Conservation (phyloP, 2,888 invertebrate genomes). For the Rhyacophila evoluta region DNA sequence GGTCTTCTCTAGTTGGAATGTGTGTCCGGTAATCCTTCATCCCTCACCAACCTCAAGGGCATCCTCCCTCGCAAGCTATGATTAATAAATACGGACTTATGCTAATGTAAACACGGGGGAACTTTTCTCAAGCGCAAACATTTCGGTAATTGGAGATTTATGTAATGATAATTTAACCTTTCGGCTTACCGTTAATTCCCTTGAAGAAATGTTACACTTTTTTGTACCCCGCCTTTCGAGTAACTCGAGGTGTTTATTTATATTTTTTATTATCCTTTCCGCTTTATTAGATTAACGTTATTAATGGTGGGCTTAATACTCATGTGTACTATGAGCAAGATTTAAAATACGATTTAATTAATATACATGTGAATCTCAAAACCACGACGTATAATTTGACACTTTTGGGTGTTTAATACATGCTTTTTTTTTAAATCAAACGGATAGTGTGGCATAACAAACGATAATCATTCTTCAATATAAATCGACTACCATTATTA, state of each 20-base stretch:
- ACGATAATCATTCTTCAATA: too few relatives aligned
- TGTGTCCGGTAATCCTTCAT: neutral
- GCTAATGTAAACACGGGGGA: slow-evolving; percentile 1
- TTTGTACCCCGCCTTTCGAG: neutral
- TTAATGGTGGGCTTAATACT: neutral
- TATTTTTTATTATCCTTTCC: neutral
- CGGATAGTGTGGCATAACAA: too few relatives aligned
- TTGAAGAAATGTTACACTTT: slow-evolving; percentile 9
- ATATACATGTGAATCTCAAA: too few relatives aligned
- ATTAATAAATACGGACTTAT: slow-evolving; percentile 14
- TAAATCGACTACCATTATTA: too few relatives aligned
- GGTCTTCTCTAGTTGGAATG: neutral
- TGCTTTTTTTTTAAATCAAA: too few relatives aligned
- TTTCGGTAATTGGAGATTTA: slow-evolving; percentile 22
- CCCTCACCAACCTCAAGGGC: neutral
- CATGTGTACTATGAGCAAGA: too few relatives aligned
- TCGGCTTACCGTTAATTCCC: neutral
- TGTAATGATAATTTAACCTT: slow-evolving; percentile 10
- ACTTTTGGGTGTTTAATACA: too few relatives aligned
- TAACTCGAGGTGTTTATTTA: neutral
- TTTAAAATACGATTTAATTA: too few relatives aligned
- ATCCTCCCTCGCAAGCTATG: neutral
- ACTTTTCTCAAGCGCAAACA: neutral
- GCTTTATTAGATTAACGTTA: neutral
- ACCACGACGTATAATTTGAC: too few relatives aligned